A percentile compares a stretch with the other conserved stretches of the same genome.
Evolutionary conservation across 2,797 vertebrate species (phyloP).

Genomic region (Gymnothorax javanicus): DNA sequence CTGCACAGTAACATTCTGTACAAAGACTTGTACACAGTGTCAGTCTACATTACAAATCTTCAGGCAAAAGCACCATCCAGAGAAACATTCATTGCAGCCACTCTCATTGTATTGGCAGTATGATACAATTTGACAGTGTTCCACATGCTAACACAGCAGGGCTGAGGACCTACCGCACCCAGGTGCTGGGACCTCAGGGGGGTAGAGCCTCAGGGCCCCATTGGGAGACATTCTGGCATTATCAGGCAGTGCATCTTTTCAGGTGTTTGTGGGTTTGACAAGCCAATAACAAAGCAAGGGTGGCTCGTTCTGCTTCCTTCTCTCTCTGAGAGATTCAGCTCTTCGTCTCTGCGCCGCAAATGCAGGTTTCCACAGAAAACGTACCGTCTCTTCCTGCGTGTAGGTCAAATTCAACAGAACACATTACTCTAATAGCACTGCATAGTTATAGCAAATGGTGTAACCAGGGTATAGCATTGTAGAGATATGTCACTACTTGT

Average conservation of each 20-base stretch:
- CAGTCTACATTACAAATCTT: neutral
- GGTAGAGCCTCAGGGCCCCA: neutral
- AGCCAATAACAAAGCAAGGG: neutral
- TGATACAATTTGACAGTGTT: too few species aligned
- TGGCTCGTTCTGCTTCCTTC: neutral
- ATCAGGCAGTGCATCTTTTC: conserved; percentile 1
- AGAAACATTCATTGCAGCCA: neutral
- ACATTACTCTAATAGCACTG: neutral
- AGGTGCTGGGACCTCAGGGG: neutral
- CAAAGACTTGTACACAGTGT: neutral
- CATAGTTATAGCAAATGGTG: neutral
- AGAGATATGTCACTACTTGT: neutral
- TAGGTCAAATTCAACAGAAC: neutral
- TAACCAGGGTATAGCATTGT: neutral
- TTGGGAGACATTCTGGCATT: neutral
- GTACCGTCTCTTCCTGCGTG: neutral
- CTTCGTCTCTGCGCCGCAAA: neutral
- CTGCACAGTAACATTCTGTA: neutral
- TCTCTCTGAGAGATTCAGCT: neutral
- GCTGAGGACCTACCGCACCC: neutral
- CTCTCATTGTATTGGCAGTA: neutral
- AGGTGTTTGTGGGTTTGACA: conserved; percentile 10
- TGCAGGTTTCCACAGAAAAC: neutral
- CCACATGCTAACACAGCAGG: neutral
- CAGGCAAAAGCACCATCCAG: neutral